Evolutionary conservation across 2,113 vertebrate genomes (phyloP).

Genomic region (Ahaetulla prasina): DNA sequence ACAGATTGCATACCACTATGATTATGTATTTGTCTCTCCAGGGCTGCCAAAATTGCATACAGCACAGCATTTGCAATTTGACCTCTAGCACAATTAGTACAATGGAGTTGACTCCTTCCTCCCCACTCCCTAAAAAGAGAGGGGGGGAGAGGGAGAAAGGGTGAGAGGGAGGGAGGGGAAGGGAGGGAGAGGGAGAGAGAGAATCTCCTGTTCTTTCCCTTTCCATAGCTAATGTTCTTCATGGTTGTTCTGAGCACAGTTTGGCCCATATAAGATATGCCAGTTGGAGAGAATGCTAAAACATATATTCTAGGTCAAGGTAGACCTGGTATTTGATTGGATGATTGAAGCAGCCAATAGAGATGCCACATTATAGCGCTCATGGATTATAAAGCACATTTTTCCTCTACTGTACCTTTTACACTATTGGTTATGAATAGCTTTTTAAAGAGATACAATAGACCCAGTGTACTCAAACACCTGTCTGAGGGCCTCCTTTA

Average conservation of each 20-base stretch:
- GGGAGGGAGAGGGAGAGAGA: too few species aligned
- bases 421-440: neutral
- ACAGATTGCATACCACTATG: slow-evolving; percentile 54
- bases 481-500: neutral
- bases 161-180: fast-evolving
- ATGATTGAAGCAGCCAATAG: neutral
- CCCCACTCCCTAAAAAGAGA: neutral
- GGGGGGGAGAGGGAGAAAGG: too few species aligned
- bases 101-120: neutral
- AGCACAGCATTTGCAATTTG: slow-evolving; percentile 53
- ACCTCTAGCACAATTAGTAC: slow-evolving; percentile 54
- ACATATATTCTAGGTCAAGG: neutral
- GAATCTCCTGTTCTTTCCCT: slow-evolving; percentile 14
- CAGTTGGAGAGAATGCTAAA: neutral
- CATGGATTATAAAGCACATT: neutral
- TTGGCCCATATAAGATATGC: slow-evolving; percentile 34
- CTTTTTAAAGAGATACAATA: neutral
- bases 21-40: slow-evolving; percentile 63
- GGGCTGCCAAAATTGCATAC: slow-evolving; percentile 53
- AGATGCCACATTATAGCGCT: neutral
- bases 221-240: slow-evolving; percentile 28
- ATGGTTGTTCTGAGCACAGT: slow-evolving; percentile 9
- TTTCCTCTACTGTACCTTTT: neutral
- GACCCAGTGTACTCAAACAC: neutral
- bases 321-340: neutral